Evolutionary conservation across 2,113 vertebrate genomes (phyloP).

Genomic region (Mormyrus lacerda): DNA sequence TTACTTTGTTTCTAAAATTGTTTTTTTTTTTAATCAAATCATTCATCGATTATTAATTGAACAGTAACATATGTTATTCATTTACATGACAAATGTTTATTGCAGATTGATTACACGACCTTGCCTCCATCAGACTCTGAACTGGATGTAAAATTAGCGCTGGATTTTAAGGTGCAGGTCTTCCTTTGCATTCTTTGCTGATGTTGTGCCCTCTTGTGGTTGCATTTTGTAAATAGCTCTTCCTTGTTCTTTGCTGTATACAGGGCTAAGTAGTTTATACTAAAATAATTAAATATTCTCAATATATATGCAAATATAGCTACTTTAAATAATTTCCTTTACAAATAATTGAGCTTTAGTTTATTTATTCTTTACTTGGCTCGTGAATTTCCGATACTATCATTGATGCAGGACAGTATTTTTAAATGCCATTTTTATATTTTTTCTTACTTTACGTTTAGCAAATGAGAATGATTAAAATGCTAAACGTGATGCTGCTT

Average conservation of each 20-base stretch:
- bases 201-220: conserved; percentile 58
- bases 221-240: conserved; percentile 52
- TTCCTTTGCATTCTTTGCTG: conserved; percentile 7
- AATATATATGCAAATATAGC: conserved; percentile 51
- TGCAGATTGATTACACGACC: not conserved
- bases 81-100: not conserved
- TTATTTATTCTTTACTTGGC: conserved; percentile 18
- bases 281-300: conserved; percentile 24
- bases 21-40: not conserved
- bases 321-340: conserved; percentile 34
- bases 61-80: not conserved
- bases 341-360: conserved; percentile 39
- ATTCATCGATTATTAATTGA: not conserved
- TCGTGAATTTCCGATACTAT: conserved; percentile 5
- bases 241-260: conserved; percentile 47
- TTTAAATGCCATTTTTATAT: conserved; percentile 10
- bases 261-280: conserved; percentile 50
- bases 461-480: conserved; percentile 7
- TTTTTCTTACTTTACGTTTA: not conserved
- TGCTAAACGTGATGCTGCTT: conserved; percentile 14
- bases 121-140: conserved; percentile 14
- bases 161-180: conserved; percentile 24
- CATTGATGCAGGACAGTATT: conserved; percentile 8
- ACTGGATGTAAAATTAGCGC: not conserved
- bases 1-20: not conserved